Percentiles rank a stretch among this genome's conserved stretches.
These are phyloP conservation scores for Monarcha castaneiventris DNA, from an alignment of 2,113 vertebrate genomes.

Conservation along the genomic window DNA sequence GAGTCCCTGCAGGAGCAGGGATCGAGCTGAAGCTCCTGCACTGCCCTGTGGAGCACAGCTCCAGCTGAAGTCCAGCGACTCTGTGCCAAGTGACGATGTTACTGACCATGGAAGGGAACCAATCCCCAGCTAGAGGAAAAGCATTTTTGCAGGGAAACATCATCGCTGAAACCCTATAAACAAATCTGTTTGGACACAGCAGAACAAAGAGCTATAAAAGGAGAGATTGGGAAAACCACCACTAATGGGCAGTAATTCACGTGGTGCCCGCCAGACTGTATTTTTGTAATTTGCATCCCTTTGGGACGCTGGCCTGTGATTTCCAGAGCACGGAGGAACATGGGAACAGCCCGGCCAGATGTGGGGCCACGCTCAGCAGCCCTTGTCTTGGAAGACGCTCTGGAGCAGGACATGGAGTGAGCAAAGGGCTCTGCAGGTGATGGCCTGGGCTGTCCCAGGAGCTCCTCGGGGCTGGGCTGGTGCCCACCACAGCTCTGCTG, in stretches of 20 bases:
- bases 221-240: not conserved
- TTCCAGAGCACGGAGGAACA: not conserved
- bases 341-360: not conserved
- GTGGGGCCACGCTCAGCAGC: not conserved
- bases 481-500: not conserved
- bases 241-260: not conserved
- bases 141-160: constrained; percentile 26
- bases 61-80: not conserved
- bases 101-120: not conserved
- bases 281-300: not conserved
- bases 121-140: not conserved
- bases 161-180: not conserved
- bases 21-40: fast-evolving
- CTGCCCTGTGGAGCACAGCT: fast-evolving
- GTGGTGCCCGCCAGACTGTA: not conserved
- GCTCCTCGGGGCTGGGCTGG: not conserved
- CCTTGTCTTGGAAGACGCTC: fast-evolving
- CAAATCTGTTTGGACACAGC: not conserved
- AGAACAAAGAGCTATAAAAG: constrained; percentile 39
- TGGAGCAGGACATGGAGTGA: fast-evolving
- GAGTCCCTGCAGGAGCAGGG: not conserved
- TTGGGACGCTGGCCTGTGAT: not conserved
- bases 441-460: not conserved
- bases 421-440: not conserved
- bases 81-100: not conserved